Conservation (phyloP, 2,797 vertebrate genomes). For the Melopsittacus undulatus region DNA sequence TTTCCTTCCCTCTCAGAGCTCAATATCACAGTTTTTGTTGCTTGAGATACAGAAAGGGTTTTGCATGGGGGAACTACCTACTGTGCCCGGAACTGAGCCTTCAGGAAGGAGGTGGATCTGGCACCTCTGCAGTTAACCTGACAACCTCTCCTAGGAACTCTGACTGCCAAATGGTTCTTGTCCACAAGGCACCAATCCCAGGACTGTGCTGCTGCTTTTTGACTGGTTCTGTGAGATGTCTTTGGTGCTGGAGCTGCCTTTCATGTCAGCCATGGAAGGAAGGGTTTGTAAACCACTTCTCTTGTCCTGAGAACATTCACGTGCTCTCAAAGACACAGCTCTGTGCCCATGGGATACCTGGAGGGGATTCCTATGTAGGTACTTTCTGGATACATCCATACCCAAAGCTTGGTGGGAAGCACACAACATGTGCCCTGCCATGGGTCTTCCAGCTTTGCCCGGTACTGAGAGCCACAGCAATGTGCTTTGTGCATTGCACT, state of each 20-base stretch:
- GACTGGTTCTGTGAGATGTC: not conserved
- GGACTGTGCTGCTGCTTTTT: not conserved
- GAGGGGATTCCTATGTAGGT: not conserved
- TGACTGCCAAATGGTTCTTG: not conserved
- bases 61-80: not conserved
- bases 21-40: not conserved
- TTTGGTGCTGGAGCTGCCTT: not conserved
- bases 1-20: not conserved
- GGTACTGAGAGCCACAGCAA: rapidly evolving
- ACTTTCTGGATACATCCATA: not conserved
- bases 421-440: rapidly evolving
- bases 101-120: not conserved
- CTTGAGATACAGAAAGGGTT: not conserved
- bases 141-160: not conserved
- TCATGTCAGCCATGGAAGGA: not conserved
- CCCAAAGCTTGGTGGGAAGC: not conserved
- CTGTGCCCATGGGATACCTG: not conserved
- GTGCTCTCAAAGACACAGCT: not conserved
- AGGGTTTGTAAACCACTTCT: too few relatives aligned
- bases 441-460: not conserved
- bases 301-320: not conserved
- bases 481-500: rapidly evolving
- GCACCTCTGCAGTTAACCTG: not conserved
- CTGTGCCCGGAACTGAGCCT: not conserved
- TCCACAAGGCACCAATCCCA: not conserved